Base-by-base conservation (phyloP, 2,888 invertebrate species). In the Drosophila robusta region DNA sequence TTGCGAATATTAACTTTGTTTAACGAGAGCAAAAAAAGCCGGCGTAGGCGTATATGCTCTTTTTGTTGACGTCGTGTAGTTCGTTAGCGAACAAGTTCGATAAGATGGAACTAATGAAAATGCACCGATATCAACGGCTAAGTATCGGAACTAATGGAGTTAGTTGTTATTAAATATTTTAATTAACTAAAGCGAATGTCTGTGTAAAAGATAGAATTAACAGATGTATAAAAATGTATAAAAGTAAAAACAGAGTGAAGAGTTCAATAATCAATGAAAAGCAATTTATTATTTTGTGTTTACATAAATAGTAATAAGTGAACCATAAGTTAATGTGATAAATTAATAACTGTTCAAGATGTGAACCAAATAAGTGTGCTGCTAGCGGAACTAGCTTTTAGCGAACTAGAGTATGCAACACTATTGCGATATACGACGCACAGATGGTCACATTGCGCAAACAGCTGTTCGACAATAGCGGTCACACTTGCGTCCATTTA, bases 1-100 rank as follows among this genome's bases (percentile, higher is more conserved):
- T 12, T 18, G 2, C 14, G 16, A 24, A 22, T 29, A 34, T 18
- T 12, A 7, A 24, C 16, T n/a, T 26, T 7, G 1, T 24, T 51
- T 46, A n/a, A 38, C 8, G 32, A 16, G 8, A 9, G 8, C 5
- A 7, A 32, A 38, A 55, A 58, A 58, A 61, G 71, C 85, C 81
- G 80, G 80, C 63, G 85, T 75, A 71, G 81, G 80, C 75, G 81
- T 71, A 18, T 22, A 26, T n/a, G 4, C 24, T 45, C 26, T 57
- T 50, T 56, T 58, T 77, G 67, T 77, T 77, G 75, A 77, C 75
- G 75, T 76, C 39, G 75, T 60, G 51, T 41, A 14, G 55, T 50
- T 71, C 60, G 22, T 2, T 18, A 0, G 11, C 4, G 44, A 51
- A 49, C 44, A 24, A 65, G 55, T 18, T 64, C 57, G 57, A 62